Evolutionary conservation across 2,888 invertebrate species (phyloP).

Genomic region (Eledona agricola): DNA sequence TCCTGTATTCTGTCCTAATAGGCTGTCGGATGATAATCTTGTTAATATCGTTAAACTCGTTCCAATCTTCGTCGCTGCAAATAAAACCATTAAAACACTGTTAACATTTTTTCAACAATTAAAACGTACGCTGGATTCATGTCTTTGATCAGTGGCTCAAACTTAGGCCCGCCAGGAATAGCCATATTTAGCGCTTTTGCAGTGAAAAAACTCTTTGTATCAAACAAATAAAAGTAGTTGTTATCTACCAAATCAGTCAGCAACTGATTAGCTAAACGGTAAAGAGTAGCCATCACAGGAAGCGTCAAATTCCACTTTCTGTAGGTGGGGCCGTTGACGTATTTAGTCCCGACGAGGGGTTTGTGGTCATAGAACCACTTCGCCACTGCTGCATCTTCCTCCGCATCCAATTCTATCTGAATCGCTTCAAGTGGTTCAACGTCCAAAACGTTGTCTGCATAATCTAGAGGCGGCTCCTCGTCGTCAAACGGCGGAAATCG

Average conservation of each 20-base stretch:
- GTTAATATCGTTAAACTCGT: slow-evolving; percentile 99
- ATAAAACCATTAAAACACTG: slow-evolving; percentile 1
- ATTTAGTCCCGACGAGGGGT: slow-evolving; percentile 88
- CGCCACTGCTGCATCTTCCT: slow-evolving; percentile 90
- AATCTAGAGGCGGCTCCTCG: slow-evolving; percentile 99
- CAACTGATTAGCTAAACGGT: slow-evolving; percentile 96
- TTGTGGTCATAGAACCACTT: slow-evolving; percentile 99
- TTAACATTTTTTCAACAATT: slow-evolving; percentile 6
- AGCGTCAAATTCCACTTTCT: slow-evolving; percentile 94
- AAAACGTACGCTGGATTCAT: slow-evolving; percentile 84
- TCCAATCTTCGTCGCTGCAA: slow-evolving; percentile 98
- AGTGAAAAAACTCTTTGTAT: slow-evolving; percentile 99
- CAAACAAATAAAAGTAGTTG: slow-evolving; percentile 99
- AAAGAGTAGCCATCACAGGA: slow-evolving; percentile 97
- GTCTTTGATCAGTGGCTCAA: slow-evolving; percentile 98
- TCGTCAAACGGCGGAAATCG: slow-evolving; percentile 99
- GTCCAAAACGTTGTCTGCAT: slow-evolving; percentile 98
- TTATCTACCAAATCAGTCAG: slow-evolving; percentile 97
- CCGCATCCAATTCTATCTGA: slow-evolving; percentile 95
- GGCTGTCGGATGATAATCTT: slow-evolving; percentile 99
- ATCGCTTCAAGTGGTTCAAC: slow-evolving; percentile 99
- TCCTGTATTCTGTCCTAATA: slow-evolving; percentile 97
- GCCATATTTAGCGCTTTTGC: slow-evolving; percentile 99
- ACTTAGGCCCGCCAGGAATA: slow-evolving; percentile 99
- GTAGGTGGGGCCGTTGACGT: slow-evolving; percentile 97